Evolutionary conservation across 2,888 invertebrate species (phyloP), one percentile per base, ranked within the genome.

Genomic region (Ophion ellenae): DNA sequence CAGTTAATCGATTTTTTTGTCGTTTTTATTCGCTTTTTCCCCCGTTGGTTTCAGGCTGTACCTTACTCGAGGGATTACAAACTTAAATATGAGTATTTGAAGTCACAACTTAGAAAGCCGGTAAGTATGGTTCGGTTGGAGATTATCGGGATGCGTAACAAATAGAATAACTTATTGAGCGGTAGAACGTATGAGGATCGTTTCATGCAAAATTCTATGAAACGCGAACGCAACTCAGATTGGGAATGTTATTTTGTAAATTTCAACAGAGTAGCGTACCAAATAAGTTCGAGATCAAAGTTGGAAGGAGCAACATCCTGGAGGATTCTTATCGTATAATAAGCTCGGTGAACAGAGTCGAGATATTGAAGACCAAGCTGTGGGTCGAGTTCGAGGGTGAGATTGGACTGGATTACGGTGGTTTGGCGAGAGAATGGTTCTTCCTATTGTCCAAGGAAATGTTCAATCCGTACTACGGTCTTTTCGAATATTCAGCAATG

Each of bases 341-440:
- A 92, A 98, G 97, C 94, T 97, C 97, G 77, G 98, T 99, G 64
- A 97, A 97, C 90, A 96, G 98, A 91, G 96, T 98, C 86, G 99
- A 99, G 93, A 95, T 99, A 93, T 96, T 99, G 89, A 99, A 99
- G 95, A 98, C 99, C 79, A 99, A 99, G 95, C 95, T 99, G 80
- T 99, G 99, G 99, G 97, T 99, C 79, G 99, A 99, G 95, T 99
- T 99, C 94, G 99, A 99, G 94, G 98, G 98, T 3, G 99, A 99
- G 95, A 97, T 98, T 64, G 99, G 99, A 20, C 94, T 97, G 95
- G 99, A 99, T 95, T 99, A 99, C 94, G 99, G 99, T 81, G 99
- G 99, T 20, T 96, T 99, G 77, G 98, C 99, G 0, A 96, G 99
- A 86, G 99, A 99, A 95, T 99, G 99, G 99, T 99, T 99, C 95